Conservation (phyloP, 1,140 invertebrate species). For the Polypedilum vanderplanki region DNA sequence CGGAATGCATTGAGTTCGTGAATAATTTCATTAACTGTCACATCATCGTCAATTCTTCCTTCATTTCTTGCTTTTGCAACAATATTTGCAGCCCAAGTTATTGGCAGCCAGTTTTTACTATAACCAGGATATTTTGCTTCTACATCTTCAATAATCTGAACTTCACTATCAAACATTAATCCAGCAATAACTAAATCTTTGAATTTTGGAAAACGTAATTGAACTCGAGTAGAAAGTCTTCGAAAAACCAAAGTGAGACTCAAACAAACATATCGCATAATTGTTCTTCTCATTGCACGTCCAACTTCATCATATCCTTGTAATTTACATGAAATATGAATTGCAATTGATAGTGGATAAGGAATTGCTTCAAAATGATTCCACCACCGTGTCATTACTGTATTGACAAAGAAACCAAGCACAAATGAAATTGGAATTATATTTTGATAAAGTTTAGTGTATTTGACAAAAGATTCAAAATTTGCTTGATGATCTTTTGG, state of each 20-base stretch:
- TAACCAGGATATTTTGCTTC: constrained; percentile 59
- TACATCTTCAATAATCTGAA: constrained; percentile 57
- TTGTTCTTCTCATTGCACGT: constrained; percentile 63
- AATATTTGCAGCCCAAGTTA: constrained; percentile 70
- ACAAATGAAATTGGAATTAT: constrained; percentile 67
- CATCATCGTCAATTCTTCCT: constrained; percentile 68
- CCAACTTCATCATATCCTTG: constrained; percentile 61
- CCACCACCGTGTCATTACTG: constrained; percentile 56
- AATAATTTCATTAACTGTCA: constrained; percentile 66
- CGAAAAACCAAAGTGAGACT: constrained; percentile 61
- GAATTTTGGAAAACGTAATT: constrained; percentile 71
- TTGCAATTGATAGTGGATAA: constrained; percentile 57
- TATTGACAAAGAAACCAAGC: constrained; percentile 66
- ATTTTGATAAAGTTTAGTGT: constrained; percentile 61
- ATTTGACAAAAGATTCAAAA: constrained; percentile 58
- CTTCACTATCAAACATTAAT: constrained; percentile 64
- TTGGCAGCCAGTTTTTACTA: constrained; percentile 50
- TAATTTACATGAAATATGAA: constrained; percentile 58
- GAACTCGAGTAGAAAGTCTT: constrained; percentile 65
- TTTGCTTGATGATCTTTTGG: constrained; percentile 67
- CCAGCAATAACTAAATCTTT: constrained; percentile 71
- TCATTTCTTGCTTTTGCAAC: constrained; percentile 64
- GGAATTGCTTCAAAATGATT: constrained; percentile 51
- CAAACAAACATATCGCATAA: constrained; percentile 63
- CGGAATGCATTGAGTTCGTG: constrained; percentile 69